phyloP scores from a whole-genome alignment of 2,113 vertebrate genomes.

The Jacana jacana region DNA sequence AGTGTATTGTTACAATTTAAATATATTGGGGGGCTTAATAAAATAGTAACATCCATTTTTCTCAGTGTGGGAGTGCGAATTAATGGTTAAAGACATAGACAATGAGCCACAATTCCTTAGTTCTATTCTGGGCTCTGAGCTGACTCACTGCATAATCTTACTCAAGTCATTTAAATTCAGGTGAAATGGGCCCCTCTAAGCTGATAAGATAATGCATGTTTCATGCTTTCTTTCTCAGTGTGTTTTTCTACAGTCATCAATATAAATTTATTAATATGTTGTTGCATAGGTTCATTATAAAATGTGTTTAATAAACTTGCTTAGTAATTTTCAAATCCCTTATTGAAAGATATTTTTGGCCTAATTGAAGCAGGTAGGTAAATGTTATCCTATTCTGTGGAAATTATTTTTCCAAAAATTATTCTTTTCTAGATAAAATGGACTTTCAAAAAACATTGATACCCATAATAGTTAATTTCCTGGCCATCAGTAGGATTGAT shows the following conservation, averaged over 20 bases:
- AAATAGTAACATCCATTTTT: constrained; percentile 1
- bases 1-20: neutral
- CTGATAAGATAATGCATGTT: neutral
- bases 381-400: neutral
- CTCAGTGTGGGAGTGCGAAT: neutral
- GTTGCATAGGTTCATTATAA: neutral
- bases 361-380: neutral
- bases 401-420: neutral
- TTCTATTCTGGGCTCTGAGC: constrained; percentile 42
- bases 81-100: constrained; percentile 27
- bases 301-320: neutral
- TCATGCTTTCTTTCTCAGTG: neutral
- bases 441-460: neutral
- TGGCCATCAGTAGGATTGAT: neutral
- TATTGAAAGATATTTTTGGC: neutral
- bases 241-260: neutral
- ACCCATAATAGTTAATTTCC: neutral
- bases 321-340: neutral
- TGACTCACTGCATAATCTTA: constrained; percentile 53
- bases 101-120: neutral
- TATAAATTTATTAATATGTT: neutral
- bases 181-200: constrained; percentile 7
- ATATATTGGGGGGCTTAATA: neutral
- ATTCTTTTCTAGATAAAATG: neutral
- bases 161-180: constrained; percentile 32